Percentiles rank a stretch among this genome's conserved stretches.
phyloP scores from a whole-genome alignment of 2,113 vertebrate genomes.

The Ictalurus punctatus region DNA sequence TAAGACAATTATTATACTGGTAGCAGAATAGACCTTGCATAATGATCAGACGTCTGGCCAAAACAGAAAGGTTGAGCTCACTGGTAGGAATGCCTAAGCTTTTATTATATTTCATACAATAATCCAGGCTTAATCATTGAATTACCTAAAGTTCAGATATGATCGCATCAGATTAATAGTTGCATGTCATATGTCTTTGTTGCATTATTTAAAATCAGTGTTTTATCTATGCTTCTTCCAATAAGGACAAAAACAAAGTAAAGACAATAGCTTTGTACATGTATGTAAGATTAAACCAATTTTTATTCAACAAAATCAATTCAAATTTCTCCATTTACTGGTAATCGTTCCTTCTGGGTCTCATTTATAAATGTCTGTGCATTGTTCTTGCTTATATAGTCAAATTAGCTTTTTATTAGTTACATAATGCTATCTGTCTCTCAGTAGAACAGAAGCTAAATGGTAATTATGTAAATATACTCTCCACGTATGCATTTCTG shows the following conservation, averaged over 20 bases:
- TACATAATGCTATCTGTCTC: constrained; percentile 25
- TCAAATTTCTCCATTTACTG: neutral
- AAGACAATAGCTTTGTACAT: neutral
- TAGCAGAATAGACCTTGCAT: neutral
- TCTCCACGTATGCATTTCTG: neutral
- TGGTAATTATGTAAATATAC: constrained; percentile 24
- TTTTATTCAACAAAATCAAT: neutral
- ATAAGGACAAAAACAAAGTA: neutral
- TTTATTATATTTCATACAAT: constrained; percentile 12
- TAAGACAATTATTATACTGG: neutral
- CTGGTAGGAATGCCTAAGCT: neutral
- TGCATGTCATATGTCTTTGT: neutral
- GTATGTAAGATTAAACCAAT: neutral
- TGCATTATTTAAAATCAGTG: neutral
- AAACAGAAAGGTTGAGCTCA: neutral
- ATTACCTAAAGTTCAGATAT: neutral
- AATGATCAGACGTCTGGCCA: neutral
- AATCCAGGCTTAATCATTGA: neutral
- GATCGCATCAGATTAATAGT: neutral
- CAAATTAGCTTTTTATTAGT: constrained; percentile 1
- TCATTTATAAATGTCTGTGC: neutral
- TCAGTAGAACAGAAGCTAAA: constrained; percentile 12
- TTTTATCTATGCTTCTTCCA: neutral
- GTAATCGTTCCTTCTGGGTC: neutral
- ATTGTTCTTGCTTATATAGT: neutral